These are phyloP conservation scores for Rhabdornis inornatus DNA, from an alignment of 2,113 vertebrate species.

Conservation along the genomic window DNA sequence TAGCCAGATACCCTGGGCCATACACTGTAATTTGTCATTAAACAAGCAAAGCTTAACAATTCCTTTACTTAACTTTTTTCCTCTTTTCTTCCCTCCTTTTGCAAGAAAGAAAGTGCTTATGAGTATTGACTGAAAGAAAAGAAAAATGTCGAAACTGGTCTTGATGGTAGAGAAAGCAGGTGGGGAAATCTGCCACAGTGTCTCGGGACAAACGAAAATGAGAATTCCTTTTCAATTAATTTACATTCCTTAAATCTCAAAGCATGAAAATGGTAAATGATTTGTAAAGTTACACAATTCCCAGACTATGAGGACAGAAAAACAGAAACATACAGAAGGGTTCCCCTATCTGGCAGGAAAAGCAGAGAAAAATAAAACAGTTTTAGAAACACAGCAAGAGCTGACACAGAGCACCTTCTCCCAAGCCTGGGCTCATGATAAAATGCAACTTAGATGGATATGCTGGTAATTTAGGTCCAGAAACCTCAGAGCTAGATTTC, in stretches of 20 bases:
- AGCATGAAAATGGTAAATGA: neutral
- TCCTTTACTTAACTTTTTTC: neutral
- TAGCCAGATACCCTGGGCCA: neutral
- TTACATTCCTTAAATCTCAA: neutral
- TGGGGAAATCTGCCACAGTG: neutral
- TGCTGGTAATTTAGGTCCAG: neutral
- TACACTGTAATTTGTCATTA: neutral
- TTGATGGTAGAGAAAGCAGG: neutral
- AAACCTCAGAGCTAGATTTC: neutral
- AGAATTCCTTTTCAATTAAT: neutral
- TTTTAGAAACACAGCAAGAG: neutral
- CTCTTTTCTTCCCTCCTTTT: neutral
- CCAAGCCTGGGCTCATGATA: neutral
- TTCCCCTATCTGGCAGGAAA: neutral
- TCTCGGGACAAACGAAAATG: neutral
- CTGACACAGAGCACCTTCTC: neutral
- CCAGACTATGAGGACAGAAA: neutral
- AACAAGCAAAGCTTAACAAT: neutral
- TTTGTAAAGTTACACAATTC: neutral
- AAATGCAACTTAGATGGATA: neutral
- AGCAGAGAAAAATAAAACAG: neutral
- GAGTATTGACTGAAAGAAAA: neutral
- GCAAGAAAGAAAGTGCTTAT: neutral
- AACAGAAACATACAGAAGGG: neutral
- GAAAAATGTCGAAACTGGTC: neutral